phyloP scores from a whole-genome alignment of 1,140 invertebrate species.

The Drosophila pruinosa region DNA sequence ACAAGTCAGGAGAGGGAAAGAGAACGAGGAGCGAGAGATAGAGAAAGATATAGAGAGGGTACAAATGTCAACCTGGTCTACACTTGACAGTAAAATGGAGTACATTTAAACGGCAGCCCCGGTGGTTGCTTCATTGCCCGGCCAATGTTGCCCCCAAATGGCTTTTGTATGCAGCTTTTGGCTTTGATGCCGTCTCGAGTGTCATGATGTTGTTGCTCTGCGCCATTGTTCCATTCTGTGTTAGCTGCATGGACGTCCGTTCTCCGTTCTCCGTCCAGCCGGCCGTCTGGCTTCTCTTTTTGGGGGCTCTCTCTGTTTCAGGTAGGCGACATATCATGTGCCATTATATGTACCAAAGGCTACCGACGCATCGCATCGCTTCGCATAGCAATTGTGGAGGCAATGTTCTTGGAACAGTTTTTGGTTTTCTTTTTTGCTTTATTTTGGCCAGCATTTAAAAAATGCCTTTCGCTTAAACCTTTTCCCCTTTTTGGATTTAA shows the following conservation, averaged over 20 bases:
- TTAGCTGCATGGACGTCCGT: neutral
- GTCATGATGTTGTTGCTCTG: slow-evolving; percentile 55
- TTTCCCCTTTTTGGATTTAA: slow-evolving; percentile 28
- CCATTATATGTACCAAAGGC: slow-evolving; percentile 63
- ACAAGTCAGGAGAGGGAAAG: slow-evolving; percentile 31
- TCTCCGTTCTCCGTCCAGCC: neutral
- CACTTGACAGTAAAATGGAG: slow-evolving; percentile 80
- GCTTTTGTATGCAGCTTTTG: slow-evolving; percentile 57
- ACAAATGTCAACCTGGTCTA: slow-evolving; percentile 71
- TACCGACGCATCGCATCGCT: slow-evolving; percentile 53
- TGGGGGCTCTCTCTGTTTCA: slow-evolving; percentile 34
- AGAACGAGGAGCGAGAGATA: slow-evolving; percentile 14
- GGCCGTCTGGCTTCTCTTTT: neutral
- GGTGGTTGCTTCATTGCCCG: neutral
- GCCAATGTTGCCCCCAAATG: slow-evolving; percentile 21
- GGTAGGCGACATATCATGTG: slow-evolving; percentile 79
- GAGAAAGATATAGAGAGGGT: slow-evolving; percentile 14
- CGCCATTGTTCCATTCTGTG: slow-evolving; percentile 46
- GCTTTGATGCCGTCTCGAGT: slow-evolving; percentile 63
- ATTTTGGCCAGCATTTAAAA: slow-evolving; percentile 59
- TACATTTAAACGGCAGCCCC: slow-evolving; percentile 69
- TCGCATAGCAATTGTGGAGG: slow-evolving; percentile 32
- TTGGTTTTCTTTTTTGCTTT: neutral
- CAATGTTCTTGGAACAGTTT: slow-evolving; percentile 14
- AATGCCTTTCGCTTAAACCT: slow-evolving; percentile 50